Conservation (phyloP, 2,797 vertebrate genomes). For the Anguilla pacifica region DNA sequence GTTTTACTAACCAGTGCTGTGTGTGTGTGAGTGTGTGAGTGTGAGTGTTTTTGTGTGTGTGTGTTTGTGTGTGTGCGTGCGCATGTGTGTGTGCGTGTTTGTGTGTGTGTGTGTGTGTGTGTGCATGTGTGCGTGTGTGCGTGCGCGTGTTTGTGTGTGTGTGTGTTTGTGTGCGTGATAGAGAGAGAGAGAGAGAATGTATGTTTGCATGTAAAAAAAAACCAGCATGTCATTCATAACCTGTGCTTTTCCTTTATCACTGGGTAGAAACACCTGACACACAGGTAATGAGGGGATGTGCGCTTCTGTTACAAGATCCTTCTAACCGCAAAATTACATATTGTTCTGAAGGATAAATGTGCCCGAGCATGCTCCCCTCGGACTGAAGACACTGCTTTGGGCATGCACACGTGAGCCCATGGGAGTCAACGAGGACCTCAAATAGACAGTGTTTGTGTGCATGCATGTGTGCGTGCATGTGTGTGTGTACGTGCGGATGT, state of each 20-base stretch:
- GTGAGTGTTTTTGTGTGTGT: background rate
- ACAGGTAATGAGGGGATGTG: slow-evolving; percentile 58
- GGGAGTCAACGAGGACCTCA: background rate
- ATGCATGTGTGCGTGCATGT: background rate
- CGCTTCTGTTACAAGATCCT: slow-evolving; percentile 49
- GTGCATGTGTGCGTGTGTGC: no score
- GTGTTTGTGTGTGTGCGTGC: no score
- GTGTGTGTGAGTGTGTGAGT: slow-evolving; percentile 40
- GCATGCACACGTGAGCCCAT: slow-evolving; percentile 21
- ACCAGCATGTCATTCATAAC: slow-evolving; percentile 8
- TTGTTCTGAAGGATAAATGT: slow-evolving; percentile 46
- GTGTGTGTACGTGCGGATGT: background rate
- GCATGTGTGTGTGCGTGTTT: no score
- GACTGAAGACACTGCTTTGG: slow-evolving; percentile 35
- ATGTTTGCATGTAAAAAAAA: background rate
- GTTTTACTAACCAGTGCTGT: background rate
- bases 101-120: no score
- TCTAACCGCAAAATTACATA: slow-evolving; percentile 7
- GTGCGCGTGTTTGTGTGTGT: background rate
- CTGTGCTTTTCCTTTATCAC: slow-evolving; percentile 47
- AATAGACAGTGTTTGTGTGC: background rate
- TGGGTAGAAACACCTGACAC: slow-evolving; percentile 59
- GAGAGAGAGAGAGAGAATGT: slow-evolving; percentile 32
- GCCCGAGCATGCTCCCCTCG: slow-evolving; percentile 46
- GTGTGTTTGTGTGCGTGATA: slow-evolving; percentile 27